A percentile compares a stretch with the other conserved stretches of the same genome.
These are phyloP conservation scores for Caretta caretta DNA, from an alignment of 2,113 vertebrate genomes.

Conservation along the genomic window DNA sequence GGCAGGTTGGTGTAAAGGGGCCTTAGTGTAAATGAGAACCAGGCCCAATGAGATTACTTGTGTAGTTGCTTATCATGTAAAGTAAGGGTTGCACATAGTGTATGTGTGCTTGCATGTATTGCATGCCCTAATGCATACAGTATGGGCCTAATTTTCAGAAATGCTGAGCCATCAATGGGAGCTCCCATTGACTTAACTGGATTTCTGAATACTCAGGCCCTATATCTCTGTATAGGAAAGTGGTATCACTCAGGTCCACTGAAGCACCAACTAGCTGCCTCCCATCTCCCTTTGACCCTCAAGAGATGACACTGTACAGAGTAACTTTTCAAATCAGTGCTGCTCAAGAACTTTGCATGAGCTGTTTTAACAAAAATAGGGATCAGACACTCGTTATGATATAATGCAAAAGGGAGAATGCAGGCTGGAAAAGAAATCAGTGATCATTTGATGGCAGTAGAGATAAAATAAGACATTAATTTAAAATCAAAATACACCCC, in stretches of 20 bases:
- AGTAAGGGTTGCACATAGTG: background rate
- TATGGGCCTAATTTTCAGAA: background rate
- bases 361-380: background rate
- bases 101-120: background rate
- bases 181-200: background rate
- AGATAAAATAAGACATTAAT: background rate
- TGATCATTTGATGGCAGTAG: background rate
- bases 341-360: background rate
- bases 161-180: background rate
- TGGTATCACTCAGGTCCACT: background rate
- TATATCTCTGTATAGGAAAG: background rate
- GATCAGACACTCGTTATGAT: background rate
- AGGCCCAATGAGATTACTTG: background rate
- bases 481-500: background rate
- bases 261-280: background rate
- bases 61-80: background rate
- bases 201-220: background rate
- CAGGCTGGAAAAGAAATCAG: background rate
- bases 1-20: background rate
- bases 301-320: background rate
- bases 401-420: background rate
- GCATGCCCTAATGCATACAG: background rate
- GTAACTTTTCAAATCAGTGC: accelerated
- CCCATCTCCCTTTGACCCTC: background rate
- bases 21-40: background rate